Conservation (phyloP, 23 tunicate species). For the Halocynthia aurantium region DNA sequence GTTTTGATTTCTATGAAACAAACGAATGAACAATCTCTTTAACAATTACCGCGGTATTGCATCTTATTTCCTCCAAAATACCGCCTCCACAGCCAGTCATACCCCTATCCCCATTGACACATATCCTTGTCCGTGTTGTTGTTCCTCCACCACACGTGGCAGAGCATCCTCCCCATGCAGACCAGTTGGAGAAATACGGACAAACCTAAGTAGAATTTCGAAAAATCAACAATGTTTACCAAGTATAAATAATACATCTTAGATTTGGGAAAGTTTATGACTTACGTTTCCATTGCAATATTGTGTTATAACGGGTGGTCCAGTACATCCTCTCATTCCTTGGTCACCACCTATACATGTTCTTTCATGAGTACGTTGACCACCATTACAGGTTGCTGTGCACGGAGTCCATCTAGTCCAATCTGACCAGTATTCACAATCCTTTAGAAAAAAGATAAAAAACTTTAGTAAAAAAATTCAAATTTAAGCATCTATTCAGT, state of each 20-base stretch:
- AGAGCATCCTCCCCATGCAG: conserved; percentile 41
- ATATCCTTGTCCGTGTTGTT: conserved; percentile 16
- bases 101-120: conserved; percentile 14
- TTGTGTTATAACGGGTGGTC: conserved; percentile 1
- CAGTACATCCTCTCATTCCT: conserved; percentile 24
- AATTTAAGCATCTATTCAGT: neutral
- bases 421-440: conserved; percentile 29
- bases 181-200: conserved; percentile 33
- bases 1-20: neutral
- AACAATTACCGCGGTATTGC: too few species aligned
- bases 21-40: neutral
- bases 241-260: neutral
- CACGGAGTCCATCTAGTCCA: conserved; percentile 27
- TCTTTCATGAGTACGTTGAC: conserved; percentile 18
- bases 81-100: conserved; percentile 1
- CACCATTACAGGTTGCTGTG: conserved; percentile 31
- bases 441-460: neutral
- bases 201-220: conserved; percentile 12
- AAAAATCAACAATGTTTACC: neutral
- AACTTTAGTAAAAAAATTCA: neutral
- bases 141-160: conserved; percentile 44
- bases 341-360: neutral
- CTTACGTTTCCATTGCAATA: conserved; percentile 22
- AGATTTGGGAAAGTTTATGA: neutral
- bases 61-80: conserved; percentile 3